Conservation (phyloP, 2,888 invertebrate species). For the Tyria jacobaeae region DNA sequence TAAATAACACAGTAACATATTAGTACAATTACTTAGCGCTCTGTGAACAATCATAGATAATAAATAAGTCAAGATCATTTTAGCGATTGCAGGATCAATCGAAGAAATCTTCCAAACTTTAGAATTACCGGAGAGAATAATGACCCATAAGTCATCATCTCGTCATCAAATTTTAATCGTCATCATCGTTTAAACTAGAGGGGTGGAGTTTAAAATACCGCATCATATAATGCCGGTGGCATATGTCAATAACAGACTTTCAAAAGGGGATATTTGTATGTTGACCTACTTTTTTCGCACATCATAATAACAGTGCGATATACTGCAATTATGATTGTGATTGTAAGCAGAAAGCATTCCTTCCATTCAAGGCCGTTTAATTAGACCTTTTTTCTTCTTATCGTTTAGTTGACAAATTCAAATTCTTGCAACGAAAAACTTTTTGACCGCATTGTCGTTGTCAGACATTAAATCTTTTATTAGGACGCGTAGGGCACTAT, state of each 20-base stretch:
- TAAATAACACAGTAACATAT: neutral
- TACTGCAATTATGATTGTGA: neutral
- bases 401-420: too few relatives aligned
- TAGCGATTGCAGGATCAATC: neutral
- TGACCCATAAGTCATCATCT: neutral
- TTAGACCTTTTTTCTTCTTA: too few relatives aligned
- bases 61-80: neutral
- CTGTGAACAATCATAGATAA: neutral
- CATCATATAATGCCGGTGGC: too few relatives aligned
- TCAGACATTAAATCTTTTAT: too few relatives aligned
- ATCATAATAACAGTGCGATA: too few relatives aligned
- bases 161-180: too few relatives aligned
- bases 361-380: slow-evolving; percentile 17
- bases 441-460: too few relatives aligned
- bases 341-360: neutral
- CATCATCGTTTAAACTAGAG: neutral
- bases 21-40: too few relatives aligned
- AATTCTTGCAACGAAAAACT: too few relatives aligned
- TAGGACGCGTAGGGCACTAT: too few relatives aligned
- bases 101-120: neutral
- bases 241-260: neutral
- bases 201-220: neutral
- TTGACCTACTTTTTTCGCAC: neutral
- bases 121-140: neutral
- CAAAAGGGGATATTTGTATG: neutral